phyloP scores from a whole-genome alignment of 2,888 invertebrate genomes.

The Saturnia pavonia region DNA sequence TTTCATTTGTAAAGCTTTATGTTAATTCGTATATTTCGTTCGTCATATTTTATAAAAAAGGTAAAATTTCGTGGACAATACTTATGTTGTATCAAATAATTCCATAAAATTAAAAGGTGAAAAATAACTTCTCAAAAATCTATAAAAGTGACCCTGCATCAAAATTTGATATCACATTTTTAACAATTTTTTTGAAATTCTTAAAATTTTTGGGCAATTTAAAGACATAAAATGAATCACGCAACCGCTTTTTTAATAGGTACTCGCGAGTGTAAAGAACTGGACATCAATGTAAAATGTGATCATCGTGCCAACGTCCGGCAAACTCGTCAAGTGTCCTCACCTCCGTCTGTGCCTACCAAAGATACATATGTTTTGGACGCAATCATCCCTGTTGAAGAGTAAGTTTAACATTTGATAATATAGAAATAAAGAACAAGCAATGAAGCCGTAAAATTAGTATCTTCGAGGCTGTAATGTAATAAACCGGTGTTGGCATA shows the following conservation, averaged over 20 bases:
- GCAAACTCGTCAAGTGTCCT: conserved; percentile 83
- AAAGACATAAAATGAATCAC: background rate
- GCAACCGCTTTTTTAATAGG: conserved; percentile 54
- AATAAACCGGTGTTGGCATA: conserved; percentile 42
- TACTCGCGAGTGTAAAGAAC: conserved; percentile 92
- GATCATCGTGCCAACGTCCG: conserved; percentile 88
- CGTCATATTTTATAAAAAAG: too few species aligned
- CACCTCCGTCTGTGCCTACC: conserved; percentile 81
- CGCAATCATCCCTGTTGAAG: conserved; percentile 91
- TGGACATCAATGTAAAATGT: conserved; percentile 95
- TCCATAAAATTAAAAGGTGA: too few species aligned
- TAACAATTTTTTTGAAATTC: too few species aligned
- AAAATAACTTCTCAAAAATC: too few species aligned
- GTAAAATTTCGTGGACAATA: too few species aligned
- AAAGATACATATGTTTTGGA: conserved; percentile 92
- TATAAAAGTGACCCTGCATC: too few species aligned
- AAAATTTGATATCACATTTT: too few species aligned
- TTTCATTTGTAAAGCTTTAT: too few species aligned
- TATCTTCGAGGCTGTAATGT: background rate
- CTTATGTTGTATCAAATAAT: too few species aligned
- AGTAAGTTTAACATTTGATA: conserved; percentile 83
- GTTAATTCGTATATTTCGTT: too few species aligned
- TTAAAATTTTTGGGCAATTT: too few species aligned
- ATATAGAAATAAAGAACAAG: conserved; percentile 12
- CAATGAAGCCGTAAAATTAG: conserved; percentile 15